Conservation (phyloP, 2,888 invertebrate species). For the Hirtodrosophila confusa region DNA sequence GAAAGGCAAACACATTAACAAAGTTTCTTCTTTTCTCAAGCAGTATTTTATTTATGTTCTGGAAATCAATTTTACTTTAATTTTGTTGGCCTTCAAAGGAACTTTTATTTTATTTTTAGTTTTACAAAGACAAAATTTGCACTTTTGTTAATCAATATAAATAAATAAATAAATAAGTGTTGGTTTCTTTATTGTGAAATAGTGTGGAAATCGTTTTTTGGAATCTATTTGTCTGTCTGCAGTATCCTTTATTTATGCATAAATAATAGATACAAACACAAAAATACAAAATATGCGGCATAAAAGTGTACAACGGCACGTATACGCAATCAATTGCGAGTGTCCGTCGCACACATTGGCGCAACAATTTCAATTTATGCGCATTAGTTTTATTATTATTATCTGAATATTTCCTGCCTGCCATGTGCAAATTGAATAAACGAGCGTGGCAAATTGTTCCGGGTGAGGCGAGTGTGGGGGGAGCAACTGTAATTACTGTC, state of each 20-base stretch:
- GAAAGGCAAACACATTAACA: not conserved
- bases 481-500: slow-evolving; percentile 30
- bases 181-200: not conserved
- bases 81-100: too few relatives aligned
- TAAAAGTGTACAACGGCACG: slow-evolving; percentile 36
- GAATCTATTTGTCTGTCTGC: not conserved
- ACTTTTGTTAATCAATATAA: too few relatives aligned
- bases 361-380: slow-evolving; percentile 44
- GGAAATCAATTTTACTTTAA: too few relatives aligned
- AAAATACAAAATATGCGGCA: slow-evolving; percentile 12
- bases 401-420: slow-evolving; percentile 38
- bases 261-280: slow-evolving; percentile 28
- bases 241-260: slow-evolving; percentile 10
- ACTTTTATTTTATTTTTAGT: not conserved
- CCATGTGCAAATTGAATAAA: slow-evolving; percentile 58
- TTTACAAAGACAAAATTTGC: too few relatives aligned
- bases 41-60: too few relatives aligned
- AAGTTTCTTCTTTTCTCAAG: too few relatives aligned
- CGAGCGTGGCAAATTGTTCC: slow-evolving; percentile 32
- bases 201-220: slow-evolving; percentile 5
- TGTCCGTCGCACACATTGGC: slow-evolving; percentile 37
- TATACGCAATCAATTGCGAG: slow-evolving; percentile 44
- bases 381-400: slow-evolving; percentile 56
- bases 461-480: not conserved
- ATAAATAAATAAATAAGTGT: too few relatives aligned